A percentile compares a stretch with the other conserved stretches of the same genome.
phyloP scores from a whole-genome alignment of 2,888 invertebrate species.

The Melanotus villosus region DNA sequence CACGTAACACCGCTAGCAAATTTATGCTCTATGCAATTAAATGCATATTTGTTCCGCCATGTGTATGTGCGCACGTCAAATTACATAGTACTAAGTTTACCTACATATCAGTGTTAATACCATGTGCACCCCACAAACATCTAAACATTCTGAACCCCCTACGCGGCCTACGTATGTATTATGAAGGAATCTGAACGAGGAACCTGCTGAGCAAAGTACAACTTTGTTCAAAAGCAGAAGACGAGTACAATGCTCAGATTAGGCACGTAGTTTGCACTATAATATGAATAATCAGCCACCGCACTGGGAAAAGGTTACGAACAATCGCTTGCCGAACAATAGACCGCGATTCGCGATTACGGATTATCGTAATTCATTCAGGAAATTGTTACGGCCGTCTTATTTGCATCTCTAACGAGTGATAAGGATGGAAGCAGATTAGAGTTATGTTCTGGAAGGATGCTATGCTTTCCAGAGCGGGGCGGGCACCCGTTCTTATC shows the following conservation, averaged over 20 bases:
- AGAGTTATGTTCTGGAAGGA: conserved; percentile 44
- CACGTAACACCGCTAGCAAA: conserved; percentile 19
- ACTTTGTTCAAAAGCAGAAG: conserved; percentile 26
- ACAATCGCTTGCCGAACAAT: conserved; percentile 58
- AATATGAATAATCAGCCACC: conserved; percentile 54
- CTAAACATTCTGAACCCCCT: neutral
- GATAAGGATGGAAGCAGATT: conserved; percentile 49
- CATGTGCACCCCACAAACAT: conserved; percentile 16
- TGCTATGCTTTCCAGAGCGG: conserved; percentile 31
- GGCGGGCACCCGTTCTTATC: conserved; percentile 46
- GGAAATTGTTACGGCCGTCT: conserved; percentile 58
- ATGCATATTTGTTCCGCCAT: conserved; percentile 35
- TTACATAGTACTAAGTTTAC: conserved; percentile 29
- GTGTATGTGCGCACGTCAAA: conserved; percentile 27
- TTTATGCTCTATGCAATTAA: conserved; percentile 33
- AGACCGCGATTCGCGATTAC: conserved; percentile 55
- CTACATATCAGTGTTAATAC: conserved; percentile 24
- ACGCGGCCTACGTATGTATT: conserved; percentile 8
- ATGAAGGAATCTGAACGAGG: conserved; percentile 7
- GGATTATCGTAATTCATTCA: conserved; percentile 56
- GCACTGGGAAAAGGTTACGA: conserved; percentile 53
- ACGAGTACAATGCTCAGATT: conserved; percentile 52
- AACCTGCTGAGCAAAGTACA: conserved; percentile 36
- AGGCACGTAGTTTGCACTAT: conserved; percentile 53
- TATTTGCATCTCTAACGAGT: conserved; percentile 61